These are phyloP conservation scores for Cosmopolites sordidus DNA, from an alignment of 2,888 invertebrate species.

Conservation along the genomic window DNA sequence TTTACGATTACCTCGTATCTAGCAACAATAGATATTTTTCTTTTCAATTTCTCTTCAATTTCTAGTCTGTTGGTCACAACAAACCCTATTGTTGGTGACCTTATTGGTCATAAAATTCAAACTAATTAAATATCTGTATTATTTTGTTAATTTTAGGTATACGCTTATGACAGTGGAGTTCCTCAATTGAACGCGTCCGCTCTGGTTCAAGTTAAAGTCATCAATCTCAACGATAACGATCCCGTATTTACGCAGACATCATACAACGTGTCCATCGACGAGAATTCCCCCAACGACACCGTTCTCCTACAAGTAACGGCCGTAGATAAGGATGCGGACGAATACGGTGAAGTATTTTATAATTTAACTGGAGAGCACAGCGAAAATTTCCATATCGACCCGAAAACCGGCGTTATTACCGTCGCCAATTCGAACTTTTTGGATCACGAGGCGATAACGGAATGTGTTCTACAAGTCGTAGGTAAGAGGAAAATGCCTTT, in stretches of 20 bases:
- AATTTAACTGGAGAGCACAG: constrained; percentile 70
- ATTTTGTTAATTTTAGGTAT: constrained; percentile 13
- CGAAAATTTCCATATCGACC: constrained; percentile 68
- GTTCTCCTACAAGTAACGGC: constrained; percentile 71
- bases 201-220: constrained; percentile 68
- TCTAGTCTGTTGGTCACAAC: too few species aligned
- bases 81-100: too few species aligned
- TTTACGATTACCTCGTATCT: too few species aligned
- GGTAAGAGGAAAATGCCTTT: constrained; percentile 19
- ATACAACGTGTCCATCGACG: constrained; percentile 69
- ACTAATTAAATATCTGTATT: too few species aligned
- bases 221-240: constrained; percentile 84
- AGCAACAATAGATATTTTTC: too few species aligned
- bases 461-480: constrained; percentile 66
- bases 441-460: constrained; percentile 70
- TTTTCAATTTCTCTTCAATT: too few species aligned
- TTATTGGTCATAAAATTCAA: too few species aligned
- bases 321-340: constrained; percentile 72
- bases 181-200: constrained; percentile 79
- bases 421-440: constrained; percentile 68
- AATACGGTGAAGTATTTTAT: constrained; percentile 74
- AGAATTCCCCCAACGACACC: constrained; percentile 72
- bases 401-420: constrained; percentile 68
- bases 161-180: constrained; percentile 79
- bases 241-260: constrained; percentile 67